Base-by-base conservation (phyloP, 2,113 vertebrate species). In the Chamaetylas fuelleborni region DNA sequence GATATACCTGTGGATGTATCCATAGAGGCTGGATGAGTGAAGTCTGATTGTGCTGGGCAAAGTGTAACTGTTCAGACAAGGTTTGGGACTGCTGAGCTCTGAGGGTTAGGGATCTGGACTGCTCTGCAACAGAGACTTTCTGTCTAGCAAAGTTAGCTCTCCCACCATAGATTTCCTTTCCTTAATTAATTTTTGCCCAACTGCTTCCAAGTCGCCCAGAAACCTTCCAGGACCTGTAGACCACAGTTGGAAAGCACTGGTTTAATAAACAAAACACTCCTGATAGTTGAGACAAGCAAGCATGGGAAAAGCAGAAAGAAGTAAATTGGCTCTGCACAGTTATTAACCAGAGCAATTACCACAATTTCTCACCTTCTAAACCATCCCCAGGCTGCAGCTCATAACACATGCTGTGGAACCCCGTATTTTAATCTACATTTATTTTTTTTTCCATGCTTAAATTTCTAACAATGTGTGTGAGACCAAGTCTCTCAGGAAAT, bases 331-430 rank as follows among this genome's bases (percentile, higher is more conserved):
- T 78, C 43, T 54, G 43, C 12, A 57, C 11, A 29, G 17, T 70
- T 78, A 84, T 71, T 71, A 89, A 12, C 22, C 45, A 77, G 47
- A 73, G 23, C 33, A 77, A 86, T 86, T 80, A 66, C 19, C 43
- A 62, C 31, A 31, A 42, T 86, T 88, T 83, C 28, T 84, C 83
- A 38, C 40, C 29, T 86, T 91, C 64, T 73, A 66, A 73, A 60
- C 51, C 9, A 20, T 77, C 38, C 58, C 83, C 54, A 64, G 24
- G 40, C 56, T 28, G 13, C 14, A 62, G 34, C 74, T 84, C 69
- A 40, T 58, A 78, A 40, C 3, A n/a, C 6, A 45, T 1, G 1
- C 15, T 51, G 14, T 22, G 8, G 8, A 84, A 47, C 3, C 2
- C 8, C 9, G 6, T 50, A 72, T 83, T 85, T 67, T 25, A 69